Evolutionary conservation across 30 jellyfish, hydroid and myxozoan species (phyloP), one percentile per base, ranked within the genome.

Genomic region (Phacellophora camtschatica): DNA sequence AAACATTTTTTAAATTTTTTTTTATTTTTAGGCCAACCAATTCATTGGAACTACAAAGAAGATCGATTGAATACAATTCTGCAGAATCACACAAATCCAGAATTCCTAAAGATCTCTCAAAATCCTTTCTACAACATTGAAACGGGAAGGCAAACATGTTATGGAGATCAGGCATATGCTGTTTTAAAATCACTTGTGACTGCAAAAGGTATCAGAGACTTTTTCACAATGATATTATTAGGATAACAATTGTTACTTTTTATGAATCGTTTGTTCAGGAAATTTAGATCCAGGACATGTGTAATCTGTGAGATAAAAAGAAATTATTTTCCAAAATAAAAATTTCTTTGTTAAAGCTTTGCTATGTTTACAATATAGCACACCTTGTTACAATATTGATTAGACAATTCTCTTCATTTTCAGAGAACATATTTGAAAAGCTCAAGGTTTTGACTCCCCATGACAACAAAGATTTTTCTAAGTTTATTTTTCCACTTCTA

Each of bases 141-240:
- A 35, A 56, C 63, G 28, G 87, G 87, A 18, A 36, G n/a, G 24
- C 74, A 41, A 29, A 41, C 87, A 22, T 74, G 87, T 34, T 74
- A 74, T 53, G 87, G 75, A 23, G 87, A 74, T 55, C 87, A 74
- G 31, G 87, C 87, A 50, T 74, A 30, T 56, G 75, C 75, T 5
- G 65, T 74, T 5, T 23, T 74, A 64, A 74, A 30, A 33, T 32
- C 74, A 15, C 74, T 74, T 15, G 58, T 56, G 13, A 41, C n/a
- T 30, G 29, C 56, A 35, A 74, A 74, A 42, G 87, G 87, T 74
- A 27, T 2, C 12, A 0, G 53, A 34, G 18, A 3, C 24, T 15
- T 31, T 61, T 18, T 24, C 24, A 8, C 32, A 8, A 15, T 23
- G 32, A 11, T 24, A 54, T 8, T 54, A 8, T 54, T 54, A 54